These are phyloP conservation scores for Pristionchus fissidentatus DNA, from an alignment of 2,888 invertebrate species.

Conservation along the genomic window DNA sequence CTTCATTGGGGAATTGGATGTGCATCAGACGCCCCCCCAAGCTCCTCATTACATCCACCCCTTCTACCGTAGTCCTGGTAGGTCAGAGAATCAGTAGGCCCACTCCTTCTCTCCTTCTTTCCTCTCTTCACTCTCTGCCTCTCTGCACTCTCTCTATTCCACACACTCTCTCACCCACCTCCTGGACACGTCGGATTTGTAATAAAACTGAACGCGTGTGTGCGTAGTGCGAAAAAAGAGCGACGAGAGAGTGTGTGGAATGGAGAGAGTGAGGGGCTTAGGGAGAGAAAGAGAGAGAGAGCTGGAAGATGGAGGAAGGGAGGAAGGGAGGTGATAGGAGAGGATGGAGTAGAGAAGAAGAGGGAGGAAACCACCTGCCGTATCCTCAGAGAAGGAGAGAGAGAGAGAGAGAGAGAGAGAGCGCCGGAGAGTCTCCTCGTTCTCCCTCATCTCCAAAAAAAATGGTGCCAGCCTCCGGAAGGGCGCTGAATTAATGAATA, in stretches of 20 bases:
- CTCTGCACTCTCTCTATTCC: neutral
- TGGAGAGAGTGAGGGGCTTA: neutral
- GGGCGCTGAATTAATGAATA: slow-evolving; percentile 5
- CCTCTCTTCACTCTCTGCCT: neutral
- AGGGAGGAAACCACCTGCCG: neutral
- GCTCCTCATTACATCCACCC: too few relatives aligned
- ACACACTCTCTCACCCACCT: neutral
- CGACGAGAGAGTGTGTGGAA: neutral
- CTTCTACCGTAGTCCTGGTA: too few relatives aligned
- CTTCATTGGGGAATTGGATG: neutral
- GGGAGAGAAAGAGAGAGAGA: slow-evolving; percentile 26
- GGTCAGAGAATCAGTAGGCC: too few relatives aligned
- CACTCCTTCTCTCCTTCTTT: neutral
- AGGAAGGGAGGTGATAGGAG: neutral
- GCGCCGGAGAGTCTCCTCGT: neutral
- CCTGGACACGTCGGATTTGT: slow-evolving; percentile 38
- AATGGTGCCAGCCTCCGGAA: neutral
- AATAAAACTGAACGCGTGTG: slow-evolving; percentile 30
- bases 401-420: slow-evolving; percentile 18
- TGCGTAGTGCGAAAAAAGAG: neutral
- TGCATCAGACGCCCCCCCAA: too few relatives aligned
- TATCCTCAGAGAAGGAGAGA: neutral
- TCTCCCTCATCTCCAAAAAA: slow-evolving; percentile 1
- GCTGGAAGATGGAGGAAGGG: neutral
- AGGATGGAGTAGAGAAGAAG: neutral